phyloP scores from a whole-genome alignment of 2,888 invertebrate species.

The Cataglyphis rosenhaueri region DNA sequence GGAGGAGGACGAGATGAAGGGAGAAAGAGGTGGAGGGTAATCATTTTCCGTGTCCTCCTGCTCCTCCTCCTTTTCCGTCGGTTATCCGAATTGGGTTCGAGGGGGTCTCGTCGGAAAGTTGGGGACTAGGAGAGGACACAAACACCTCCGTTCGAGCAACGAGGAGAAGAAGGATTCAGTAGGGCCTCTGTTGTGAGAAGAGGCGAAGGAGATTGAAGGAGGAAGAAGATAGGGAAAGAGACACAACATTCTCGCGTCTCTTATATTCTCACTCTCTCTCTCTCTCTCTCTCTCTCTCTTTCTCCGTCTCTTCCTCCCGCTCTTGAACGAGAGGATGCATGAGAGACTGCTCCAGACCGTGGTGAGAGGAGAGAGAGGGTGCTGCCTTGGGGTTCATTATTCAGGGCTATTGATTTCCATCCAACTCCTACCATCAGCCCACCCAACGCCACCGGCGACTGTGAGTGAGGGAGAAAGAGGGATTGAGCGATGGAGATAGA shows the following conservation, averaged over 20 bases:
- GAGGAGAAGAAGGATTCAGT: slow-evolving; percentile 72
- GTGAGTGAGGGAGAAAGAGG: slow-evolving; percentile 73
- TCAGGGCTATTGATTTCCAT: slow-evolving; percentile 86
- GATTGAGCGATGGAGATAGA: slow-evolving; percentile 69
- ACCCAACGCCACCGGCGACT: slow-evolving; percentile 79
- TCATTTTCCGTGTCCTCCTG: slow-evolving; percentile 78
- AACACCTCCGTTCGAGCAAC: slow-evolving; percentile 77
- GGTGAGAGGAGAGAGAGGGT: slow-evolving; percentile 79
- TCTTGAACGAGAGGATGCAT: slow-evolving; percentile 79
- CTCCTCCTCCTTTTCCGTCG: slow-evolving; percentile 74
- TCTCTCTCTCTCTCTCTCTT: slow-evolving; percentile 19
- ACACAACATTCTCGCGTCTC: slow-evolving; percentile 48
- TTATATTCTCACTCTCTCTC: slow-evolving; percentile 17
- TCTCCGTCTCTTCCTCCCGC: slow-evolving; percentile 53
- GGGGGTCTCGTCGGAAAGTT: slow-evolving; percentile 78
- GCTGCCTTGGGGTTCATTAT: slow-evolving; percentile 85
- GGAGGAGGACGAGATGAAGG: slow-evolving; percentile 63
- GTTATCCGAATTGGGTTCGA: slow-evolving; percentile 80
- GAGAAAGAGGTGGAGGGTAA: slow-evolving; percentile 73
- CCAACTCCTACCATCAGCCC: slow-evolving; percentile 81
- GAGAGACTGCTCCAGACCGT: slow-evolving; percentile 82
- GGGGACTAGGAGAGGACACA: slow-evolving; percentile 80
- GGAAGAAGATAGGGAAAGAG: slow-evolving; percentile 62
- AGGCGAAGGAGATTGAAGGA: slow-evolving; percentile 63
- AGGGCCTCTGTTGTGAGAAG: slow-evolving; percentile 66